These are phyloP conservation scores for Battus philenor DNA, from an alignment of 1,140 invertebrate genomes.

Conservation along the genomic window DNA sequence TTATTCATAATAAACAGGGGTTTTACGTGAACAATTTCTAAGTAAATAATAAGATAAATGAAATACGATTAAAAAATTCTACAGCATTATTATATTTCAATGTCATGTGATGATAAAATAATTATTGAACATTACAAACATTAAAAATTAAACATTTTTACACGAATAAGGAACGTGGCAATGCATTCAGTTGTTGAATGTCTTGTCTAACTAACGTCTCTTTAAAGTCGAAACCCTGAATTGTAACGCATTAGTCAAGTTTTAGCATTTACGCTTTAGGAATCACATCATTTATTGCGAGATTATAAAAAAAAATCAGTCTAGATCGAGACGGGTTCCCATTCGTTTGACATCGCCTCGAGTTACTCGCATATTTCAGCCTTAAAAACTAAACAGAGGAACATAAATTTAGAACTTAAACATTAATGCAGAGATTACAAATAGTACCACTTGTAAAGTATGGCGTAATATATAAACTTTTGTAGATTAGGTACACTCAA, in stretches of 20 bases:
- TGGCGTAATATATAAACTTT: slow-evolving; percentile 1
- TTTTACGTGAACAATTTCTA: slow-evolving; percentile 2
- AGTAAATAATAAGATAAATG: slow-evolving; percentile 27
- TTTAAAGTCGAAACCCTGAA: not conserved
- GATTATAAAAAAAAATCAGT: slow-evolving; percentile 72
- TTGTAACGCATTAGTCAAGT: slow-evolving; percentile 9
- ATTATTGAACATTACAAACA: slow-evolving; percentile 52
- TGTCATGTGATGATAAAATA: slow-evolving; percentile 65
- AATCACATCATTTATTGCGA: slow-evolving; percentile 1
- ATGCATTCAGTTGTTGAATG: slow-evolving; percentile 21
- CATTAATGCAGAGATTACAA: slow-evolving; percentile 14
- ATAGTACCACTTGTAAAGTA: slow-evolving; percentile 15
- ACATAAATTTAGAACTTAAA: slow-evolving; percentile 42
- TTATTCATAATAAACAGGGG: slow-evolving; percentile 6
- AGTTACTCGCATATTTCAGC: slow-evolving; percentile 21
- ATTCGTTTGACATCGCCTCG: slow-evolving; percentile 37
- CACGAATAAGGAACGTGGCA: slow-evolving; percentile 31
- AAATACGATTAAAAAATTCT: slow-evolving; percentile 61
- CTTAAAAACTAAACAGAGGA: slow-evolving; percentile 39
- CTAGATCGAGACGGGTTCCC: slow-evolving; percentile 48
- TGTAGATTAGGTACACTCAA: slow-evolving; percentile 1
- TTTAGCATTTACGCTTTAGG: slow-evolving; percentile 10
- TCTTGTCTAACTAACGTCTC: slow-evolving; percentile 3
- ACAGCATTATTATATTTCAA: slow-evolving; percentile 74
- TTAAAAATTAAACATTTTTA: slow-evolving; percentile 31